Evolutionary conservation across 2,797 vertebrate species (phyloP), one percentile per base, ranked within the genome.

Genomic region (Semaprochilodus insignis): DNA sequence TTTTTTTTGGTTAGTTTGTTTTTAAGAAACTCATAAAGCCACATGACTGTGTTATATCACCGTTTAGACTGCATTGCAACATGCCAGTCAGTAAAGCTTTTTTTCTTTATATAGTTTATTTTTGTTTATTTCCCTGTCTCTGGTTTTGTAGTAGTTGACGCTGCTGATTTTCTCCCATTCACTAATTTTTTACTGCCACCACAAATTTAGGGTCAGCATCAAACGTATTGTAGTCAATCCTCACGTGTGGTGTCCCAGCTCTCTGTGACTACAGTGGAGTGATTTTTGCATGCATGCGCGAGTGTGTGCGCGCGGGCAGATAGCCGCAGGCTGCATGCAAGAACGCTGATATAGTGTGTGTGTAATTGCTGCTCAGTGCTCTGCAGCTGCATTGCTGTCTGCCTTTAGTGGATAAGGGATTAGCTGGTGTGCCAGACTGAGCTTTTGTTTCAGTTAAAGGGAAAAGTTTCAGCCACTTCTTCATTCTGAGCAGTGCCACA

Each of bases 401-500:
- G 77, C 63, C 40, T 79, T 78, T 77, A 74, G 65, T 81, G 78
- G 74, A 83, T 83, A 81, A 83, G 81, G 81, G 76, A 74, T 85
- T 83, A 81, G 65, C 74, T n/a, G 17, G 67, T 54, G 62, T 63
- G 71, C 77, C 69, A 81, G 80, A 78, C 69, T 65, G 57, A 83
- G 70, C 78, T 75, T 83, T 85, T 84, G 85, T 85, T 87, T 87
- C 36, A 23, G 75, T 75, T 72, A 80, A 79, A 74, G 54, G 55
- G 34, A 83, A 83, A 87, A 87, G 78, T 87, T 85, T 81, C 48
- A 80, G 63, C 51, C 48, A 57, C 25, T 67, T 48, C 67, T 78
- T 55, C 54, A 62, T 63, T 77, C 13, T 67, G 23, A 44, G 23
- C 23, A 73, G 40, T 36, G 54, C 77, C 54, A 23, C 51, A 55